Evolutionary conservation across 2,888 invertebrate species (phyloP).

Genomic region (Dascillus cervinus): DNA sequence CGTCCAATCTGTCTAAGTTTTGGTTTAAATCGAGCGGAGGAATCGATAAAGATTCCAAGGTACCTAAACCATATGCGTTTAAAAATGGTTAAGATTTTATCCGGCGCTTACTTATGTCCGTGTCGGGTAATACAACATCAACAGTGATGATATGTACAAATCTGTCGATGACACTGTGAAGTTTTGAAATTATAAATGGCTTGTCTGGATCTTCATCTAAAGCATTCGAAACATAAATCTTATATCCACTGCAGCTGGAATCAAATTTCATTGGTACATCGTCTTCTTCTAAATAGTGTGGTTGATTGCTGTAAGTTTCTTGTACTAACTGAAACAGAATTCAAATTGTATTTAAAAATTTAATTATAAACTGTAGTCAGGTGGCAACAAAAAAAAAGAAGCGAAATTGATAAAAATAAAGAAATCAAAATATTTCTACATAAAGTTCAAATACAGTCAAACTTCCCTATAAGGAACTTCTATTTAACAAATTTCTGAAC

Average conservation of each 20-base stretch:
- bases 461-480: too few relatives aligned
- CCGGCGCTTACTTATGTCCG: conserved; percentile 47
- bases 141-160: conserved; percentile 57
- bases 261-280: conserved; percentile 37
- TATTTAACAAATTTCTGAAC: too few relatives aligned
- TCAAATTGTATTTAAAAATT: too few relatives aligned
- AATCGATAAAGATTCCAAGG: conserved; percentile 45
- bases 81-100: not conserved
- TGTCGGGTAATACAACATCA: conserved; percentile 55
- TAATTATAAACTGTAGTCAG: too few relatives aligned
- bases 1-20: conserved; percentile 22
- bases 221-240: conserved; percentile 46
- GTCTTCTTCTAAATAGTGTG: conserved; percentile 38
- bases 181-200: conserved; percentile 42
- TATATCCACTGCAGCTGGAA: conserved; percentile 34
- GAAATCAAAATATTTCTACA: too few relatives aligned
- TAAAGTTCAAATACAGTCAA: too few relatives aligned
- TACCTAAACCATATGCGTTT: conserved; percentile 34
- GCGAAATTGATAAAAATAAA: too few relatives aligned
- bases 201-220: conserved; percentile 45
- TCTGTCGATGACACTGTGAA: conserved; percentile 48
- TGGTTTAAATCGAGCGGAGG: conserved; percentile 43
- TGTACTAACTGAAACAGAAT: conserved; percentile 34
- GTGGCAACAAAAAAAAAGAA: too few relatives aligned
- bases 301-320: conserved; percentile 39